Evolutionary conservation across 2,113 vertebrate genomes (phyloP).

Genomic region (Isurus oxyrinchus): DNA sequence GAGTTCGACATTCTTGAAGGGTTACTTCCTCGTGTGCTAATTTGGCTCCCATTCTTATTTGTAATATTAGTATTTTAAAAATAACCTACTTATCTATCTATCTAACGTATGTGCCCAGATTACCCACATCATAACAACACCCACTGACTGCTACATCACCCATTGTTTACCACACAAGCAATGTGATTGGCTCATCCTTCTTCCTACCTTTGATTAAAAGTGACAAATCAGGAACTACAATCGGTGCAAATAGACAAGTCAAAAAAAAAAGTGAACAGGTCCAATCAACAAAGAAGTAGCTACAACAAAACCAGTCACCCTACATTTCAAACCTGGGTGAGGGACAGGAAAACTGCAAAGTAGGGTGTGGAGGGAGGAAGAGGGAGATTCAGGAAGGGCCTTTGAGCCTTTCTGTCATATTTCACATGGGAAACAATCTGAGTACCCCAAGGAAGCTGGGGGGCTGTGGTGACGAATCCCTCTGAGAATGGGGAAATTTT

Average conservation of each 20-base stretch:
- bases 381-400: not conserved
- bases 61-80: not conserved
- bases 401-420: not conserved
- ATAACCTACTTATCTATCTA: not conserved
- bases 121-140: not conserved
- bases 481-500: not conserved
- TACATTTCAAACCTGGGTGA: not conserved
- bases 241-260: not conserved
- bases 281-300: not conserved
- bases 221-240: not conserved
- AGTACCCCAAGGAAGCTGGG: no score
- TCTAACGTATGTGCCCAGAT: not conserved
- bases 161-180: not conserved
- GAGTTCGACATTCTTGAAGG: not conserved
- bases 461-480: no score
- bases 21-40: constrained; percentile 7
- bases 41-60: not conserved
- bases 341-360: not conserved
- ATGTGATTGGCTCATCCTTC: no score
- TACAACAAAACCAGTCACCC: not conserved
- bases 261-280: not conserved
- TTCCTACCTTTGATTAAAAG: not conserved
- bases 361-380: not conserved
- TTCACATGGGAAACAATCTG: not conserved
- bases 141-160: not conserved